Evolutionary conservation across 2,113 vertebrate genomes (phyloP), one percentile per base, ranked within the genome.

Genomic region (Ameiurus melas): DNA sequence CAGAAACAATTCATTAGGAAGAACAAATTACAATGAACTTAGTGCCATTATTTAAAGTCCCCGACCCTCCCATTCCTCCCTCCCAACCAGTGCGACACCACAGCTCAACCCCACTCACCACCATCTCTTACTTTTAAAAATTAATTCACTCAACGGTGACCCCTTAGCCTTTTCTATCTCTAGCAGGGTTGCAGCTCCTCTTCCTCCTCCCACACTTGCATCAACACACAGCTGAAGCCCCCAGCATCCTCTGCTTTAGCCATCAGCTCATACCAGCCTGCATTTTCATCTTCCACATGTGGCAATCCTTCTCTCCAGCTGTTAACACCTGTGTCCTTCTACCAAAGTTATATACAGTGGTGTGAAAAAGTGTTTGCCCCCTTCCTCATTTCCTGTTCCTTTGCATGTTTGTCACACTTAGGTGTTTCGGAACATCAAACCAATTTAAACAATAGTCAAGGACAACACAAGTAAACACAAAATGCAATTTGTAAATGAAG

Each of bases 81-180:
- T 4, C 27, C 2, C 71, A 4, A 43, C 43, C 33, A 36, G 33
- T 30, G 7, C 33, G 16, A 75, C 43, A 64, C 57, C 64, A 30
- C 83, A 60, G 57, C 81, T 71, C 87, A 78, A 27, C 73, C 91
- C 84, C 87, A 88, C 68, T 64, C 82, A 47, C 66, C 84, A 39
- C 62, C 68, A 66, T 75, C 79, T 78, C 62, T 64, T 66, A 75
- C 77, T 70, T 94, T 94, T 94, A 95, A 95, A 96, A 95, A 95
- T 95, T 91, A 88, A 94, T 94, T 94, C 93, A 92, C 94, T 94
- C 93, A 92, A 93, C 93, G 93, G 93, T 94, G 94, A 95, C 94
- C 94, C 92, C 92, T 58, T 93, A 87, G 83, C 93, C 93, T 94
- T 93, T 91, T 90, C 90, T 91, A 90, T 85, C 91, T 94, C 94